phyloP scores from a whole-genome alignment of 2,797 vertebrate genomes.

The Peromyscus melanophrys region DNA sequence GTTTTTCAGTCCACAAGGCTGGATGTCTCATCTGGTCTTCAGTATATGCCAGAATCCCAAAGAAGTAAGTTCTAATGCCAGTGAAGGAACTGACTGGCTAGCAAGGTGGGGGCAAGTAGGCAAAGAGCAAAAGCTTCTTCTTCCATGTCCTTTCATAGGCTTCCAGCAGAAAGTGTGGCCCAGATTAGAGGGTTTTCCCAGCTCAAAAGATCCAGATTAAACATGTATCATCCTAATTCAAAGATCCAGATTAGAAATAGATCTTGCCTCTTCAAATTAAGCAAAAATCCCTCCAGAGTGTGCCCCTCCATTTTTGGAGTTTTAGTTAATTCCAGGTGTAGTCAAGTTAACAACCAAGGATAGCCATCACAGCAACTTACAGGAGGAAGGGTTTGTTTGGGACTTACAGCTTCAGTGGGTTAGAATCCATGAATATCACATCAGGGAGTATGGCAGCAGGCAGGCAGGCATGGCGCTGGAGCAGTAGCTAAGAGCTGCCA shows the following conservation, averaged over 20 bases:
- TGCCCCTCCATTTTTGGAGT: neutral
- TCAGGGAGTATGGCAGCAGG: neutral
- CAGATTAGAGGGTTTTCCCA: neutral
- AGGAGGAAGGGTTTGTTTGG: neutral
- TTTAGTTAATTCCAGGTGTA: neutral
- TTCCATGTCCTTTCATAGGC: neutral
- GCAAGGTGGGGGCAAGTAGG: neutral
- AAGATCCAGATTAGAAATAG: neutral
- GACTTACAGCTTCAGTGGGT: neutral
- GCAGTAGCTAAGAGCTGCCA: neutral
- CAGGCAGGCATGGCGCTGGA: neutral
- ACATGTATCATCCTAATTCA: neutral
- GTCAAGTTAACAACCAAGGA: neutral
- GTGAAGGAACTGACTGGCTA: too few species aligned
- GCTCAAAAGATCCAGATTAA: neutral
- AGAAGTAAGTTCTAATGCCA: too few species aligned
- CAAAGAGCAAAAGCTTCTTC: neutral
- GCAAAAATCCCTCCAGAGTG: neutral
- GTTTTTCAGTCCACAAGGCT: too few species aligned
- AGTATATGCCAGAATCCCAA: too few species aligned
- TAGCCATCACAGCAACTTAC: neutral
- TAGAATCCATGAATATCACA: neutral
- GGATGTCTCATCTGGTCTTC: too few species aligned
- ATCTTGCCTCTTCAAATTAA: neutral
- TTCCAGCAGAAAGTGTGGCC: neutral